Evolutionary conservation across 2,888 invertebrate species (phyloP).

Genomic region (Trichogramma dendrolimi): DNA sequence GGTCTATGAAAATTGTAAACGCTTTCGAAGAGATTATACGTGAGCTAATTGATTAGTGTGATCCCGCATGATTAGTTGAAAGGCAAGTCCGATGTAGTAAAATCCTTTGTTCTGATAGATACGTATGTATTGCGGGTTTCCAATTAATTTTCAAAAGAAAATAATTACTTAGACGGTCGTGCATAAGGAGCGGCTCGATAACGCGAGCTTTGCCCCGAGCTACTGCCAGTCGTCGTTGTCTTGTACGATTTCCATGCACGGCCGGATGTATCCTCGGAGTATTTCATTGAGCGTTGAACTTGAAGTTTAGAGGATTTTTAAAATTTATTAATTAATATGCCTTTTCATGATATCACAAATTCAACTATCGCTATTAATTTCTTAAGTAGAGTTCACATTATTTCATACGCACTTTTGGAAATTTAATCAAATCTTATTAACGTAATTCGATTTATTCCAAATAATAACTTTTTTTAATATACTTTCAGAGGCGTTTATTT

Average conservation of each 20-base stretch:
- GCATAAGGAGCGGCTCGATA: slow-evolving; percentile 60
- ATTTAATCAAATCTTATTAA: background rate
- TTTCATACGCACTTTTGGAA: background rate
- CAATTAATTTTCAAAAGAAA: slow-evolving; percentile 6
- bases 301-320: slow-evolving; percentile 27
- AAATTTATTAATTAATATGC: slow-evolving; percentile 23
- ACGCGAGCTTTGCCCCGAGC: slow-evolving; percentile 55
- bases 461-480: slow-evolving; percentile 31
- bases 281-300: slow-evolving; percentile 48
- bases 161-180: slow-evolving; percentile 57
- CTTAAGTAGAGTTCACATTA: background rate
- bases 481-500: slow-evolving; percentile 23
- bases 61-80: background rate
- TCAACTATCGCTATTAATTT: background rate
- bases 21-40: too few species aligned
- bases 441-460: background rate
- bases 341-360: slow-evolving; percentile 7
- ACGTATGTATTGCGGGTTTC: background rate
- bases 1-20: too few species aligned
- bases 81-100: background rate
- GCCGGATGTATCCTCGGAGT: slow-evolving; percentile 57
- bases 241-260: slow-evolving; percentile 60
- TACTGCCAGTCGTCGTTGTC: slow-evolving; percentile 52
- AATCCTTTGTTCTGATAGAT: background rate
- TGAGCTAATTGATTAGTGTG: background rate